Conservation (phyloP, 2,113 vertebrate species). For the Promerops cafer region DNA sequence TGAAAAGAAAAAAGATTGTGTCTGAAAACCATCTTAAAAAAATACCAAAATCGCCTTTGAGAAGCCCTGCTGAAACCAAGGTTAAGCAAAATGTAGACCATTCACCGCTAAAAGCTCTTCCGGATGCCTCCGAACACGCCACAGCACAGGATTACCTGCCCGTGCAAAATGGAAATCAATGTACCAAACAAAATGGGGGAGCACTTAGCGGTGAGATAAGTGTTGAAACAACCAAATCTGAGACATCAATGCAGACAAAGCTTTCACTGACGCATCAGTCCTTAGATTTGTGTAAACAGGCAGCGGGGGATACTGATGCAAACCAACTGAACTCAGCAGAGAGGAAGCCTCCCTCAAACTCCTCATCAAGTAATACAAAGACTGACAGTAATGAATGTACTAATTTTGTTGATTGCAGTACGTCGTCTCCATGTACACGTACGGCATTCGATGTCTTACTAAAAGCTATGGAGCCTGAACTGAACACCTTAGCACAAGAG, state of each 20-base stretch:
- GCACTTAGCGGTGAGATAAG: conserved; percentile 13
- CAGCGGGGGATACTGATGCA: conserved; percentile 49
- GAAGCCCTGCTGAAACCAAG: conserved; percentile 83
- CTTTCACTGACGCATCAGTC: conserved; percentile 48
- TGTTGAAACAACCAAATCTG: conserved; percentile 50
- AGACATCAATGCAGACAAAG: conserved; percentile 63
- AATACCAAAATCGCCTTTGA: conserved; percentile 94
- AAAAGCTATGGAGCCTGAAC: conserved; percentile 97
- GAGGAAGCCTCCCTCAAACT: conserved; percentile 25
- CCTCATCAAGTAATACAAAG: conserved; percentile 61
- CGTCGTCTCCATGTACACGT: conserved; percentile 70
- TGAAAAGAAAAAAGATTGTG: conserved; percentile 96
- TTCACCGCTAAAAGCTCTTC: conserved; percentile 46
- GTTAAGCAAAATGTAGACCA: conserved; percentile 66
- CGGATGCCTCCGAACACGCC: conserved; percentile 45
- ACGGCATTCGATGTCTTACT: conserved; percentile 92
- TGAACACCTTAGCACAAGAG: conserved; percentile 88
- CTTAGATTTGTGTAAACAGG: conserved; percentile 60
- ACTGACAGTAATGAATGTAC: conserved; percentile 70
- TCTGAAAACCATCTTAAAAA: conserved; percentile 92
- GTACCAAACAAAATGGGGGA: conserved; percentile 69
- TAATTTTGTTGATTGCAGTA: conserved; percentile 52
- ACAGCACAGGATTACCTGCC: conserved; percentile 38
- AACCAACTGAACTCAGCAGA: conserved; percentile 4
- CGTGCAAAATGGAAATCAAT: conserved; percentile 56